Conservation (phyloP, 1,140 invertebrate genomes). For the Brevipalpus yothersi region DNA sequence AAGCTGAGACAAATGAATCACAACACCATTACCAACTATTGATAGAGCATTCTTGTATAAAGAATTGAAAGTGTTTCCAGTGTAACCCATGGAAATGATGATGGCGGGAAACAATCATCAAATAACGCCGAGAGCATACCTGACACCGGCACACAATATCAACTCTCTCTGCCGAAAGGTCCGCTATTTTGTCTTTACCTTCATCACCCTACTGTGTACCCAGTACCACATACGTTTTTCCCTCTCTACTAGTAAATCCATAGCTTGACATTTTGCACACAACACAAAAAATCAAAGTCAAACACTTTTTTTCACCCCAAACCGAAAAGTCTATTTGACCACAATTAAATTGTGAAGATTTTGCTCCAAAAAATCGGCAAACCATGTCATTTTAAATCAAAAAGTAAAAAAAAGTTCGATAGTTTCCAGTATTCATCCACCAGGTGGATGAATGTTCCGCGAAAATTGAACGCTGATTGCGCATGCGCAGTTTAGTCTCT, state of each 20-base stretch:
- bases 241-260: neutral
- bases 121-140: constrained; percentile 31
- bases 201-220: constrained; percentile 99
- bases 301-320: too few relatives aligned
- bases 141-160: constrained; percentile 93
- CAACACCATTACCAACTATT: constrained; percentile 95
- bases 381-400: too few relatives aligned
- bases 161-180: constrained; percentile 64
- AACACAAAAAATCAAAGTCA: too few relatives aligned
- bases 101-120: neutral
- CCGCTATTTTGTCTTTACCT: constrained; percentile 99
- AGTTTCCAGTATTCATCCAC: too few relatives aligned
- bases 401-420: too few relatives aligned
- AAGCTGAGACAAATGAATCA: constrained; percentile 79
- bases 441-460: too few relatives aligned
- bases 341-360: too few relatives aligned
- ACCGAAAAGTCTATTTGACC: too few relatives aligned
- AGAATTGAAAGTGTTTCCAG: neutral
- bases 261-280: neutral
- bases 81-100: neutral
- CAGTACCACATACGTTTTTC: constrained; percentile 39
- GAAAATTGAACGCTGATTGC: too few relatives aligned
- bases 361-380: too few relatives aligned
- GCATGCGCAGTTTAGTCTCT: too few relatives aligned
- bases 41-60: constrained; percentile 53